Evolutionary conservation across 2,888 invertebrate species (phyloP), one percentile per base, ranked within the genome.

Genomic region (Nomada hirtipes): DNA sequence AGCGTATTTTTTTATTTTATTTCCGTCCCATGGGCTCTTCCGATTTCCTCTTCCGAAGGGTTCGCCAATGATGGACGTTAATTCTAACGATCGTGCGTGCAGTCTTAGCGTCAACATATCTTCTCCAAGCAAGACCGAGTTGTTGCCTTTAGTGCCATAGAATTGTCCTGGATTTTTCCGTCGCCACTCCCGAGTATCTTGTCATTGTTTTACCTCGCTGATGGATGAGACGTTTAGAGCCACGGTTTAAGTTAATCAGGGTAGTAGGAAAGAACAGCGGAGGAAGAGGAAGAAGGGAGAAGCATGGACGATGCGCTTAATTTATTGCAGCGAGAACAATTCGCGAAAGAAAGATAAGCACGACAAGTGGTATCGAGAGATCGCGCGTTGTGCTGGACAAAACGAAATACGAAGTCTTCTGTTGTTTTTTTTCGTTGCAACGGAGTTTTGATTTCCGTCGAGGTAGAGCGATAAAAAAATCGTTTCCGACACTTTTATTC

Each of bases 131-230:
- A 64, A 65, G 52, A 61, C 59, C 52, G 36, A 36, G 36, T 36
- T 36, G 67, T 71, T 53, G 50, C 52, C 18, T 36, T 69, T 73
- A 26, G 81, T 81, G 81, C 81, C 81, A 81, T 81, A 81, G 55
- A 68, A 26, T 47, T 47, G 47, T 47, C 47, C 15, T 47, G 11
- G 47, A 15, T 15, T 13, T 11, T 47, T 15, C 47, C 47, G 47
- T 47, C 11, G 15, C 47, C 10, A 47, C 13, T 47, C 15, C 47
- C 15, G 13, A 47, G 47, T 15, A 11, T 47, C 15, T 13, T 15
- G 44, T 23, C 18, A 4, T 23, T 13, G 10, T 20, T 44, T 23
- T 11, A 47, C 7, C 20, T 15, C 15, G 15, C 26, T n/a, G 13
- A 23, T 18, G 9, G 13, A 26, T n/a, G 23, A 23, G 55, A n/a